Conservation (phyloP, 2,113 vertebrate species). For the Melanostigma gelatinosum region DNA sequence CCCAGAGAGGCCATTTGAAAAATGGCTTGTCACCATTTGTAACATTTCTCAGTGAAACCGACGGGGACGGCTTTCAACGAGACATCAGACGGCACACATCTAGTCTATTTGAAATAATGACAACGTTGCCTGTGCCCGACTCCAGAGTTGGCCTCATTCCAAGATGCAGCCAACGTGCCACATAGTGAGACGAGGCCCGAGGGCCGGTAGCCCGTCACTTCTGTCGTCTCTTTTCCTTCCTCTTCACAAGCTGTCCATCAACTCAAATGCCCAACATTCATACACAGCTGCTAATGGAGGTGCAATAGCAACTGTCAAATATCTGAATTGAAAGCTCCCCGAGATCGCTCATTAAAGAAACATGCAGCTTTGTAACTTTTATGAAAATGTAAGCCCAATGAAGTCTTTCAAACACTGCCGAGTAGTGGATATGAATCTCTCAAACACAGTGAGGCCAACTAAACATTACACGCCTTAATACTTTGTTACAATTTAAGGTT, state of each 20-base stretch:
- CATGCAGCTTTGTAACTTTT: neutral
- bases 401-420: neutral
- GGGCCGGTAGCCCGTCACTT: neutral
- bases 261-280: neutral
- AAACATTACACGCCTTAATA: neutral
- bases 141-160: neutral
- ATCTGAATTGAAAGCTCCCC: neutral
- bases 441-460: neutral
- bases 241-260: neutral
- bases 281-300: neutral
- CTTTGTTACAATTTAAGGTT: neutral
- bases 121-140: neutral
- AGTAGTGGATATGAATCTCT: neutral
- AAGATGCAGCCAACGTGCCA: neutral
- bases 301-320: neutral
- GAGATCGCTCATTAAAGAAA: neutral
- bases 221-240: neutral
- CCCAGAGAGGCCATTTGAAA: slow-evolving; percentile 39
- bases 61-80: neutral
- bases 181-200: neutral
- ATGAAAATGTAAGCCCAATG: neutral
- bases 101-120: slow-evolving; percentile 3
- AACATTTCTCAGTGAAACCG: slow-evolving; percentile 29
- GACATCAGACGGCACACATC: slow-evolving; percentile 2
- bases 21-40: slow-evolving; percentile 43